phyloP scores from a whole-genome alignment of 2,888 invertebrate species.

The Synergus gifuensis region DNA sequence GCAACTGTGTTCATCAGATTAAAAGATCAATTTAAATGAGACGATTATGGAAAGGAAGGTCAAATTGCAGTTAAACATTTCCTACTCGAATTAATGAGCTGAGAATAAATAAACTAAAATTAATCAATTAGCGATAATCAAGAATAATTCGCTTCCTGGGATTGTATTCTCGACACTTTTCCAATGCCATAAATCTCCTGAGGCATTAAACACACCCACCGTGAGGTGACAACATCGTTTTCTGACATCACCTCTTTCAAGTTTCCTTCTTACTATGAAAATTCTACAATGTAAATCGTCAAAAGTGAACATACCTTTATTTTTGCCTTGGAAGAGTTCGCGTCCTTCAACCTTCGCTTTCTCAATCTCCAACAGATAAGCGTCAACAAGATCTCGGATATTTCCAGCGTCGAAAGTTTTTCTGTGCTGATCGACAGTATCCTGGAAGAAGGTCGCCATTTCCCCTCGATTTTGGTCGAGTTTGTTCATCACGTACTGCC shows the following conservation, averaged over 20 bases:
- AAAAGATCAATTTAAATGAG: not conserved
- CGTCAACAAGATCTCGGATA: constrained; percentile 91
- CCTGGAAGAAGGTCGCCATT: constrained; percentile 91
- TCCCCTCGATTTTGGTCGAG: constrained; percentile 87
- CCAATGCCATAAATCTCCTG: constrained; percentile 8
- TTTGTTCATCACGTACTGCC: constrained; percentile 79
- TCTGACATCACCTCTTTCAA: constrained; percentile 16
- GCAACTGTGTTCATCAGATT: not conserved
- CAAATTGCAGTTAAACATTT: constrained; percentile 18
- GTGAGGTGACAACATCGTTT: constrained; percentile 32
- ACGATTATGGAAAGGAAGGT: not conserved
- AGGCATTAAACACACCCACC: constrained; percentile 6
- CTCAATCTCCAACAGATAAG: constrained; percentile 91
- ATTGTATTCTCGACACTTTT: constrained; percentile 11
- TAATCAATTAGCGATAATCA: not conserved
- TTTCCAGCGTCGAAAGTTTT: constrained; percentile 86
- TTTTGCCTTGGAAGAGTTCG: constrained; percentile 89
- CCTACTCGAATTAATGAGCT: constrained; percentile 21
- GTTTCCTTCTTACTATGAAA: constrained; percentile 13
- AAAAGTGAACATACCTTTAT: constrained; percentile 84
- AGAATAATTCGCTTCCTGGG: constrained; percentile 9
- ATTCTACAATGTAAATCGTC: not conserved
- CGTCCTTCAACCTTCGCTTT: constrained; percentile 89
- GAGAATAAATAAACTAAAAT: not conserved
- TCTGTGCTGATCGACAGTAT: constrained; percentile 90